Evolutionary conservation across 2,797 vertebrate genomes (phyloP), one percentile per base, ranked within the genome.

Genomic region (Megalops cyprinoides): DNA sequence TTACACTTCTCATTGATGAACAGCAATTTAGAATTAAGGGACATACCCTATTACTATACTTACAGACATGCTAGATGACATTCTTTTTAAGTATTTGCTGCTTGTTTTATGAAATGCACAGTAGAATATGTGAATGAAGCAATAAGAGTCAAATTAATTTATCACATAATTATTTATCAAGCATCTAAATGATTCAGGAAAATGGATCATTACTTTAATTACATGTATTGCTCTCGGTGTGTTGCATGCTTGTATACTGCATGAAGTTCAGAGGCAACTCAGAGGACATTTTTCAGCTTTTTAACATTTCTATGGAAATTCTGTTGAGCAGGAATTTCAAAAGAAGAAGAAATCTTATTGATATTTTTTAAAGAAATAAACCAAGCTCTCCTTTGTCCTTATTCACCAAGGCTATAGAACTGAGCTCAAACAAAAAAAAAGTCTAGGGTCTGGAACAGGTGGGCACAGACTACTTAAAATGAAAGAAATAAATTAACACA

Each of bases 191-290:
- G 37, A 60, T n/a, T 69, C 46, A 79, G 62, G 31, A 49, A 48
- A 51, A 14, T 48, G 60, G 77, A 31, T 53, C 67, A 69, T 67
- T 79, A 69, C 23, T 37, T 12, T 79, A 51, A 39, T 78, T 78
- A 78, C 77, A 20, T 37, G 34, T 49, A 78, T 78, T 44, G 77
- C 60, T 78, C 34, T n/a, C 42, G 18, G 76, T 48, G 48, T 42
- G 23, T 9, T 44, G 71, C 74, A 71, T n/a, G 14, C 65, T 37
- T 42, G 37, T 39, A 15, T 39, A 42, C 18, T 71, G 39, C n/a
- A 42, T 71, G 67, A 9, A 44, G 18, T n/a, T 42, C 20, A 44
- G 37, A 69, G n/a, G 42, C 8, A 71, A 42, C 2, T n/a, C n/a
- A n/a, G n/a, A n/a, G n/a, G n/a, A n/a, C n/a, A n/a, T n/a, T n/a